These are phyloP conservation scores for Bostrychus sinensis DNA, from an alignment of 2,113 vertebrate genomes.

Conservation along the genomic window DNA sequence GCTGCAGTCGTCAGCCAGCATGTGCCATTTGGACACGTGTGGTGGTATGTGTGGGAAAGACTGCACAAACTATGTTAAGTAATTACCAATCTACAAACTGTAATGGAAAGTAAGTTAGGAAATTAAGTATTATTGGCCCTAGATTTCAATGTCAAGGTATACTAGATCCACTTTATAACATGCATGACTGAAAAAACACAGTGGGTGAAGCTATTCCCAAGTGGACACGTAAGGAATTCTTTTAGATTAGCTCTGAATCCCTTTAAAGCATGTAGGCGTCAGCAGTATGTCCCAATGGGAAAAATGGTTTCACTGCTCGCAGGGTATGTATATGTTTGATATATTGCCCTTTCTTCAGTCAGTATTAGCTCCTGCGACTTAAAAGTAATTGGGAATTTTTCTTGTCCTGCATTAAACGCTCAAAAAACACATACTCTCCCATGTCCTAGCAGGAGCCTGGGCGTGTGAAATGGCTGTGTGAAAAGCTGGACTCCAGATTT, in stretches of 20 bases:
- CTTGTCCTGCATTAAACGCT: constrained; percentile 26
- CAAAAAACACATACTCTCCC: constrained; percentile 37
- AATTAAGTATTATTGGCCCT: constrained; percentile 24
- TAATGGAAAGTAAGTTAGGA: constrained; percentile 44
- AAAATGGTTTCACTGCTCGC: constrained; percentile 17
- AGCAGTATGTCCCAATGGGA: constrained; percentile 23
- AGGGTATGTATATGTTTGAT: constrained; percentile 33
- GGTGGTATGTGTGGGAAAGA: constrained; percentile 11
- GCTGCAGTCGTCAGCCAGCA: constrained; percentile 40
- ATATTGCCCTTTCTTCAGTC: constrained; percentile 8
- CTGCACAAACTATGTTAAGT: constrained; percentile 28
- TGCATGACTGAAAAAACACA: constrained; percentile 8
- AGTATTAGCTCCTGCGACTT: constrained; percentile 20
- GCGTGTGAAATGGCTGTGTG: constrained; percentile 61
- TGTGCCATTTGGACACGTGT: constrained; percentile 43
- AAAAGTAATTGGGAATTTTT: constrained; percentile 30
- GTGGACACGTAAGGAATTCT: constrained; percentile 48
- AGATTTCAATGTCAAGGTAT: constrained; percentile 27
- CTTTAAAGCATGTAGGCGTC: constrained; percentile 48
- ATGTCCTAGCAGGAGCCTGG: constrained; percentile 30
- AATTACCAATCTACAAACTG: constrained; percentile 22
- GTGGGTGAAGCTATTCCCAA: constrained; percentile 37
- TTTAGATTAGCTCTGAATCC: constrained; percentile 42
- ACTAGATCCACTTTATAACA: constrained; percentile 39
- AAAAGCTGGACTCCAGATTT: constrained; percentile 52